Base-by-base conservation (phyloP, 2,888 invertebrate species). In the Amblyteles armatorius region DNA sequence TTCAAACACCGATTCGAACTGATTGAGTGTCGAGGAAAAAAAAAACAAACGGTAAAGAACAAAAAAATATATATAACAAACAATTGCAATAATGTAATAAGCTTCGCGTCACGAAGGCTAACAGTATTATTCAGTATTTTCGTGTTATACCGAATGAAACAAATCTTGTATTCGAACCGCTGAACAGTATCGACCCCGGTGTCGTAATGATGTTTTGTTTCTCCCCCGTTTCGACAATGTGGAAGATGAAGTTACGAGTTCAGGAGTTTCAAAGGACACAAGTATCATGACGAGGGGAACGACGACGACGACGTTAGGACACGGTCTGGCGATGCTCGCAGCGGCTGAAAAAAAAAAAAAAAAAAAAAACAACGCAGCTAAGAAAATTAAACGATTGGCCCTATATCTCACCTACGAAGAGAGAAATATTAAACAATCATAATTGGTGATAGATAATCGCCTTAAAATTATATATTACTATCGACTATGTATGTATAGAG, bases 391-490 rank as follows among this genome's bases (percentile, higher is more conserved):
- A 92, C 90, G 77, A 91, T 92, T 90, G 89, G 89, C 65, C 67
- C 33, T 65, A 48, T 65, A 92, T 89, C 88, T 92, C 91, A 90
- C 87, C 91, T 93, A 92, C 88, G 81, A 90, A 92, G 91, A 92
- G 89, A 82, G 65, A 91, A 91, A 91, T 93, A 92, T 92, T 89
- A 93, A 93, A 92, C 92, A 90, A 92, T 91, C 87, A 73, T 79
- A 77, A 83, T 83, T 82, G 74, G 72, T 84, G 80, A 83, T 83
- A 84, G 84, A 55, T 60, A n/a, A 82, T 79, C 72, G 77, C 57
- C 82, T 85, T 85, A 82, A 85, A 85, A 82, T 82, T 85, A 85
- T 82, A 85, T 79, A 82, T 71, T 69, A 76, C 69, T 82, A 85
- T 82, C 60, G 72, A 77, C 79, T 85, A 85, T 77, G 26, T 78